Evolutionary conservation across 2,888 invertebrate species (phyloP).

Genomic region (Lycia hirtaria): DNA sequence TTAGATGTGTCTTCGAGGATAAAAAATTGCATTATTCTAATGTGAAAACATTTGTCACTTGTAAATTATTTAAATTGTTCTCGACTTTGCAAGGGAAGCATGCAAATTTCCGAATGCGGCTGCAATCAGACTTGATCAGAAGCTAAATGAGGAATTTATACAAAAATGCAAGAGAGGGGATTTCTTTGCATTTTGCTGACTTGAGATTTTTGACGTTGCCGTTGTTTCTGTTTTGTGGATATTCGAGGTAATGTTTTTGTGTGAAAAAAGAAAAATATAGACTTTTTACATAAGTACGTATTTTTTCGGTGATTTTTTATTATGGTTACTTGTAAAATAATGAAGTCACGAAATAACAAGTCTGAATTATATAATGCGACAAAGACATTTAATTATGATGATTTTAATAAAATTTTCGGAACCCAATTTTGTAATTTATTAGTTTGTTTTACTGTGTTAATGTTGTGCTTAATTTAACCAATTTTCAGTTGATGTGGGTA

Average conservation of each 20-base stretch:
- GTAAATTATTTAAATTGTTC: conserved; percentile 77
- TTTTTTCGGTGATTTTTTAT: no score
- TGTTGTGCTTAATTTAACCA: no score
- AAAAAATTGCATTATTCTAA: conserved; percentile 67
- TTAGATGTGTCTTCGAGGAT: conserved; percentile 63
- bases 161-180: conserved; percentile 68
- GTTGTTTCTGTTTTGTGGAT: conserved; percentile 47
- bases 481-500: no score
- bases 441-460: no score
- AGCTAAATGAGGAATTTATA: conserved; percentile 79
- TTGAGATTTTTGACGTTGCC: conserved; percentile 48
- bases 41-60: conserved; percentile 68
- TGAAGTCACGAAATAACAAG: no score
- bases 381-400: no score
- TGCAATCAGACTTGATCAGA: conserved; percentile 72
- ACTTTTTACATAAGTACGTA: no score
- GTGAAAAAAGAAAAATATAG: neutral
- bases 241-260: conserved; percentile 34
- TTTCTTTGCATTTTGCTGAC: conserved; percentile 49
- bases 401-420: no score
- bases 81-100: conserved; percentile 60
- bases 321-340: no score
- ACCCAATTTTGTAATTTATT: no score
- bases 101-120: conserved; percentile 68
- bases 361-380: no score